Base-by-base conservation (phyloP, 92 coral and sea anemone genomes). In the Nematostella vectensis region DNA sequence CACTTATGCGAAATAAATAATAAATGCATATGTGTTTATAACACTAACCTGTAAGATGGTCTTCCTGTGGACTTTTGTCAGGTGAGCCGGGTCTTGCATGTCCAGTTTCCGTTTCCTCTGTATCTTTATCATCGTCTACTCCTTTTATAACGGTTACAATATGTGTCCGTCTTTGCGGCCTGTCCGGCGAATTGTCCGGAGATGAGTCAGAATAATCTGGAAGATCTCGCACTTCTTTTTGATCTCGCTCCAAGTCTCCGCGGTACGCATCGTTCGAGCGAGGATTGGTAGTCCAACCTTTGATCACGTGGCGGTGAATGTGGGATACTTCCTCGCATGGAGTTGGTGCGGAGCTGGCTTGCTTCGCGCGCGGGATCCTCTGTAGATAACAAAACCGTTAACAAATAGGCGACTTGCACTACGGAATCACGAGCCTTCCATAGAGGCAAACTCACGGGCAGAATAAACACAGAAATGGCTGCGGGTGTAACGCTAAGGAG, bases 251-350 rank as follows among this genome's bases (percentile, higher is more conserved):
- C 18, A 28, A 16, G 4, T 66, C 72, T 22, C 9, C 51, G 21
- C 83, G 55, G 69, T 79, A 84, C 25, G 94, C 77, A 20, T 70
- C 80, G 51, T 79, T 81, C 8, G 94, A 80, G 1, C 48, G 50
- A 0, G 87, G 80, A 63, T 85, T 72, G 4, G 98, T 91, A 23
- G 98, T 91, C 98, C 98, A 91, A 11, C 98, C 98, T 61, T 91
- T 91, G 66, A 91, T 61, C 74, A 71, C 83, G 77, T 91, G 98
- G 50, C 70, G 84, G 50, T 91, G 95, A 18, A 91, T 79, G 47
- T 91, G 95, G 11, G 79, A 61, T 1, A 82, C 73, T 16, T 78
- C 96, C 48, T 73, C 68, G 33, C 79, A 70, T 10, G 83, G 85
- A 43, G 85, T 68, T 9, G 55, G 55, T 6, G 58, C 61, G 21